Conservation (phyloP, 2,888 invertebrate species). For the Dryadula phaetusa region DNA sequence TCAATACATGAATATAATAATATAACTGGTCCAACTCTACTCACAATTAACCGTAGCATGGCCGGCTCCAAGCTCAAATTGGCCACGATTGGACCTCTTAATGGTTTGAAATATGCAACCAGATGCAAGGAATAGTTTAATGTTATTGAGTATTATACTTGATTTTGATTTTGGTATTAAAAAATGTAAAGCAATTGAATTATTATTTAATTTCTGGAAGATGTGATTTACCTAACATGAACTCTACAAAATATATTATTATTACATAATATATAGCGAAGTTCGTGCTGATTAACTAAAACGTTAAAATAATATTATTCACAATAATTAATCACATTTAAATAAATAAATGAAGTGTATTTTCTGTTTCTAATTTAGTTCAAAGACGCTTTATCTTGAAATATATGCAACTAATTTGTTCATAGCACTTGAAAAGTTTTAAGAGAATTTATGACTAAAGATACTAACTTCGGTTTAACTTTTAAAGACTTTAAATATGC, state of each 20-base stretch:
- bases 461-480: slow-evolving; percentile 6
- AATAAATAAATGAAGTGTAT: not conserved
- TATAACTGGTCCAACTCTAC: not conserved
- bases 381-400: slow-evolving; percentile 52
- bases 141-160: slow-evolving; percentile 46
- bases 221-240: too few species aligned
- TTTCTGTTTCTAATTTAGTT: slow-evolving; percentile 43
- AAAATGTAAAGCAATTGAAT: not conserved
- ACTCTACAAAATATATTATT: too few species aligned
- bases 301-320: not conserved
- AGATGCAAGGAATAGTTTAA: slow-evolving; percentile 63
- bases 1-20: not conserved
- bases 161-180: slow-evolving; percentile 1
- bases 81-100: slow-evolving; percentile 71
- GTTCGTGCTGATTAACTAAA: too few species aligned
- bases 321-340: not conserved
- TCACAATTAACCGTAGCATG: slow-evolving; percentile 49
- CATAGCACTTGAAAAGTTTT: slow-evolving; percentile 51
- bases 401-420: slow-evolving; percentile 65
- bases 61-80: slow-evolving; percentile 62
- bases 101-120: slow-evolving; percentile 77
- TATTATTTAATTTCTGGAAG: too few species aligned
- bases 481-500: not conserved
- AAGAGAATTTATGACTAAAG: slow-evolving; percentile 50
- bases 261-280: too few species aligned